These are phyloP conservation scores for Callaeas wilsoni DNA, from an alignment of 2,113 vertebrate species.

Conservation along the genomic window DNA sequence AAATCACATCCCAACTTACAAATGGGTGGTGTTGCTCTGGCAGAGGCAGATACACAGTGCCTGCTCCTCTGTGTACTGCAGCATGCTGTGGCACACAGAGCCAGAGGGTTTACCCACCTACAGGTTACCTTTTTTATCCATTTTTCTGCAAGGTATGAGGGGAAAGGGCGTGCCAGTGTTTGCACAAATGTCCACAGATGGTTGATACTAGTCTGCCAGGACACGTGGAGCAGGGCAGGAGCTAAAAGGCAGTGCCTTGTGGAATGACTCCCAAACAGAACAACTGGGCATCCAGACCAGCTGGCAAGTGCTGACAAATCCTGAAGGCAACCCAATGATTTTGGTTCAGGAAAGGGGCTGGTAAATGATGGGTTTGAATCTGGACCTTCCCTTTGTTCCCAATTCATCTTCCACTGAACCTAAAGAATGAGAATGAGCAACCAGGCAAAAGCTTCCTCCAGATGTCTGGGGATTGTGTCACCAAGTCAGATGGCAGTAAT, in stretches of 20 bases:
- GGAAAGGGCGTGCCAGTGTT: not conserved
- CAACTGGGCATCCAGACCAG: not conserved
- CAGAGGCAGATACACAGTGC: not conserved
- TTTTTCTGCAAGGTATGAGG: not conserved
- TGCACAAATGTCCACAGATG: not conserved
- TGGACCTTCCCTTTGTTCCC: slow-evolving; percentile 6
- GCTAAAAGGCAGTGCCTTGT: rapidly evolving
- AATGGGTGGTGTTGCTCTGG: not conserved
- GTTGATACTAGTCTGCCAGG: not conserved
- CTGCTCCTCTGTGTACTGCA: not conserved
- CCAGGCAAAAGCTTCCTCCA: not conserved
- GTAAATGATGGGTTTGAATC: slow-evolving; percentile 5
- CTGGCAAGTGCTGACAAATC: not conserved
- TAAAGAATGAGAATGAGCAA: slow-evolving; percentile 17
- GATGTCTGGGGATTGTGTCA: slow-evolving; percentile 12
- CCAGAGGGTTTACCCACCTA: not conserved
- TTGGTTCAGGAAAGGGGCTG: not conserved
- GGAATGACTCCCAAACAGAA: not conserved
- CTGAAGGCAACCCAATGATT: not conserved
- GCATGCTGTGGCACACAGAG: not conserved
- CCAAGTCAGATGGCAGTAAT: slow-evolving; percentile 28
- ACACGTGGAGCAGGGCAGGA: not conserved
- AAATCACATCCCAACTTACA: not conserved
- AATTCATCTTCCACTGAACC: slow-evolving; percentile 1
- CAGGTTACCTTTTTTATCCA: not conserved